Base-by-base conservation (phyloP, 1,140 invertebrate genomes). In the Artemia franciscana region DNA sequence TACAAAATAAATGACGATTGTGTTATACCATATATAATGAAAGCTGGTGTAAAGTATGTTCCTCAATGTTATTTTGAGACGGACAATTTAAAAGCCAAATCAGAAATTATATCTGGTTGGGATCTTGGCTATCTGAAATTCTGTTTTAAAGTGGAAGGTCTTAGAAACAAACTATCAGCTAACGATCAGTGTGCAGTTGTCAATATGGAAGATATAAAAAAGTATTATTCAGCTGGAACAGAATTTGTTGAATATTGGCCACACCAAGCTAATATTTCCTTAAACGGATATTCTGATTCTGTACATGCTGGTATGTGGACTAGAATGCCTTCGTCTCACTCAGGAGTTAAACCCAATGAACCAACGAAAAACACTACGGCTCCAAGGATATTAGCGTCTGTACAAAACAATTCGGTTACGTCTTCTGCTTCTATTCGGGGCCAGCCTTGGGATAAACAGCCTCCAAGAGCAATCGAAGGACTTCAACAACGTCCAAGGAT, bases 31-130 rank as follows among this genome's bases (percentile, higher is more conserved):
- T 95, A 92, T 70, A 90, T 91, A 1, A 80, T 87, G 4, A 82
- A 85, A 67, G 83, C 86, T 66, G 77, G 75, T 61, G 80, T 85
- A 67, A 89, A 90, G 72, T 90, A 85, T 74, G 89, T 96, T 60
- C 91, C 90, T 9, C 71, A 94, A n/a, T 92, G 91, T 73, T 91
- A 91, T 72, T 91, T 92, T 71, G 88, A 91, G 75, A 90, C 86
- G 1, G 86, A 91, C 69, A 88, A 87, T 73, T 75, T 90, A 0
- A 88, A 88, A 70, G 78, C 84, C 51, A 88, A 89, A 70, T 85
- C 87, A 5, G 67, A 30, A 82, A 87, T 69, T 82, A 84, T 69
- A 18, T 84, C 86, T 68, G 86, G 86, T 58, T 93, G 89, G 90
- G 88, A 91, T 73, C 71, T 92, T 57, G 86, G 88, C 0, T 92